phyloP scores from a whole-genome alignment of 2,113 vertebrate species.

The Hiodon tergisus region DNA sequence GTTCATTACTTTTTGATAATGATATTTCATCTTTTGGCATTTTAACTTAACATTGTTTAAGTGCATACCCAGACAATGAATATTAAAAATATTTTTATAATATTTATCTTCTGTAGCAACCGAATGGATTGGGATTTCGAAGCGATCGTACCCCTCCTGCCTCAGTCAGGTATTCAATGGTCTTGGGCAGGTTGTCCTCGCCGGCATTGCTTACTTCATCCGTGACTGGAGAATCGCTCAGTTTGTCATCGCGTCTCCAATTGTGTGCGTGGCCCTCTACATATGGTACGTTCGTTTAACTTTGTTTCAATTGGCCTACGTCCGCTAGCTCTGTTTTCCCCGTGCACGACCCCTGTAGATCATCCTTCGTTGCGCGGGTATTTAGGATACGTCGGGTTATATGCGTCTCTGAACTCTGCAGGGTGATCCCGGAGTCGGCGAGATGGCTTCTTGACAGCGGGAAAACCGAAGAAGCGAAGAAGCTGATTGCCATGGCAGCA shows the following conservation, averaged over 20 bases:
- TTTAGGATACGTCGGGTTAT: no score
- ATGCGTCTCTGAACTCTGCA: constrained; percentile 33
- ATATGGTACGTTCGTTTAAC: constrained; percentile 51
- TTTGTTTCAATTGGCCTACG: neutral
- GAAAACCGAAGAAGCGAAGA: constrained; percentile 60
- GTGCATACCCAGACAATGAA: neutral
- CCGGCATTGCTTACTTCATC: constrained; percentile 60
- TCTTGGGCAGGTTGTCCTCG: constrained; percentile 41
- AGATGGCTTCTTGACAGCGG: constrained; percentile 69
- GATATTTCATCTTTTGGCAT: no score
- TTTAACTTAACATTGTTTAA: no score
- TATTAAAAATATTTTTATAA: neutral
- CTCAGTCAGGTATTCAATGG: constrained; percentile 40
- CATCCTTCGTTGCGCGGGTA: no score
- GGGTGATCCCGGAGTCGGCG: constrained; percentile 74
- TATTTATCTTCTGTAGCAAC: constrained; percentile 40
- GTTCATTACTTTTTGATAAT: no score
- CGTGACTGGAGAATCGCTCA: constrained; percentile 71
- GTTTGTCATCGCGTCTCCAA: constrained; percentile 43
- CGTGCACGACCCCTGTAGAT: neutral
- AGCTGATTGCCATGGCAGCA: constrained; percentile 63
- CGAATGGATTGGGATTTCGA: constrained; percentile 54
- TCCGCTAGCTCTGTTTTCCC: neutral
- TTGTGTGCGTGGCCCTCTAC: constrained; percentile 52
- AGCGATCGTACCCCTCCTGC: constrained; percentile 48